These are phyloP conservation scores for Ophthalmolycus amberensis DNA, from an alignment of 2,113 vertebrate genomes.

Conservation along the genomic window DNA sequence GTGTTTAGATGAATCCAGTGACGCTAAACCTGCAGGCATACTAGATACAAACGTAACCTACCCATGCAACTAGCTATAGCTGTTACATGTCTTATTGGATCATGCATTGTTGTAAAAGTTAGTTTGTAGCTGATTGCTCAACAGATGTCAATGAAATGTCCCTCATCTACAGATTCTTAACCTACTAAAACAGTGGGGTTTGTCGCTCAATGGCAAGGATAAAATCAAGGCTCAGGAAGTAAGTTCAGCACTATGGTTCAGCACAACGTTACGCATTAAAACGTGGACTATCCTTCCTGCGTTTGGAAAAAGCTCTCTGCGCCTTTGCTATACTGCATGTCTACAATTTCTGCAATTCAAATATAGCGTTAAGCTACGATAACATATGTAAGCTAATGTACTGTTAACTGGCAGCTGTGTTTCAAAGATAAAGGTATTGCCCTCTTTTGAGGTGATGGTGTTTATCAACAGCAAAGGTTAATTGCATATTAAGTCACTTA, in stretches of 20 bases:
- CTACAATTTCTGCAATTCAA: not conserved
- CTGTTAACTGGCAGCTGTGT: not conserved
- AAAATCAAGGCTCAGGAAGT: slow-evolving; percentile 75
- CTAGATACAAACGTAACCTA: not conserved
- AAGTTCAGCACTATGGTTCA: slow-evolving; percentile 38
- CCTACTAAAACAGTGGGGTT: slow-evolving; percentile 75
- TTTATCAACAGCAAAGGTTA: not conserved
- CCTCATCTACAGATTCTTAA: slow-evolving; percentile 74
- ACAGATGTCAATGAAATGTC: slow-evolving; percentile 49
- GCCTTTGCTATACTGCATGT: not conserved
- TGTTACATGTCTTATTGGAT: not conserved
- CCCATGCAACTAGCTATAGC: too few species aligned
- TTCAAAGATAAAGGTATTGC: not conserved
- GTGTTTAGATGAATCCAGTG: not conserved
- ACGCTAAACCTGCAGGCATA: not conserved
- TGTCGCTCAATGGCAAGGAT: slow-evolving; percentile 70
- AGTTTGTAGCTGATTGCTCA: not conserved
- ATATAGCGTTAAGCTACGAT: not conserved
- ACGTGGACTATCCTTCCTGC: slow-evolving; percentile 6
- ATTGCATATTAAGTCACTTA: not conserved
- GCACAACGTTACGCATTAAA: slow-evolving; percentile 4
- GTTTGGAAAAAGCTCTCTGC: not conserved
- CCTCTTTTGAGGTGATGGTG: not conserved
- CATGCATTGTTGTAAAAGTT: not conserved
- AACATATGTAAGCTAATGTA: not conserved